Conservation (phyloP, 2,888 invertebrate genomes). For the Anthoptus insignis region DNA sequence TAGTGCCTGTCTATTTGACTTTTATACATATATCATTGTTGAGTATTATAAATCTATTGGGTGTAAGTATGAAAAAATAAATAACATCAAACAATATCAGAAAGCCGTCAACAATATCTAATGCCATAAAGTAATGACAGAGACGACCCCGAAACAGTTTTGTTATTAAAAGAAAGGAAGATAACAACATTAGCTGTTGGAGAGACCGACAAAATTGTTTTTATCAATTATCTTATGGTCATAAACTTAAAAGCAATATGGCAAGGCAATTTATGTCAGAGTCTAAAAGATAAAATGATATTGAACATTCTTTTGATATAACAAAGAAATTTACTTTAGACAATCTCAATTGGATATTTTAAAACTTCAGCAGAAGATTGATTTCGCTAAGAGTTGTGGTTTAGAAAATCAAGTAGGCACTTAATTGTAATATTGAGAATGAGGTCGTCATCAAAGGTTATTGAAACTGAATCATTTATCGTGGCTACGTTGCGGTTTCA, state of each 20-base stretch:
- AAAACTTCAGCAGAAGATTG: slow-evolving; percentile 4
- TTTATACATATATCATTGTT: no score
- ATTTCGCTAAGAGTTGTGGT: slow-evolving; percentile 28
- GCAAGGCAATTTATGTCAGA: slow-evolving; percentile 1
- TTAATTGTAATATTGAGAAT: slow-evolving; percentile 37
- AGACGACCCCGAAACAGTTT: no score
- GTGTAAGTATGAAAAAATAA: no score
- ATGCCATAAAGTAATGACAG: no score
- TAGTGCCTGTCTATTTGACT: no score
- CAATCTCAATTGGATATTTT: background rate
- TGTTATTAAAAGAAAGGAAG: no score
- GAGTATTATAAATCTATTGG: no score
- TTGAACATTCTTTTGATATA: background rate
- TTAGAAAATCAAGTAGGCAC: slow-evolving; percentile 29
- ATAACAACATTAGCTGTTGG: slow-evolving; percentile 12
- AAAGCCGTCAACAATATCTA: no score
- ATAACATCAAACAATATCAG: no score
- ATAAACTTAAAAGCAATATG: slow-evolving; percentile 14
- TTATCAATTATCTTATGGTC: no score
- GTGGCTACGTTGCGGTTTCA: slow-evolving; percentile 43
- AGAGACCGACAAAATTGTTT: slow-evolving; percentile 12
- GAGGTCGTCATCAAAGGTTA: slow-evolving; percentile 40
- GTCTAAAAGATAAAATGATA: background rate
- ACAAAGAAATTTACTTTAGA: background rate
- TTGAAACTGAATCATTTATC: slow-evolving; percentile 44